Conservation (phyloP, 2,113 vertebrate genomes). For the Labrus mixtus region DNA sequence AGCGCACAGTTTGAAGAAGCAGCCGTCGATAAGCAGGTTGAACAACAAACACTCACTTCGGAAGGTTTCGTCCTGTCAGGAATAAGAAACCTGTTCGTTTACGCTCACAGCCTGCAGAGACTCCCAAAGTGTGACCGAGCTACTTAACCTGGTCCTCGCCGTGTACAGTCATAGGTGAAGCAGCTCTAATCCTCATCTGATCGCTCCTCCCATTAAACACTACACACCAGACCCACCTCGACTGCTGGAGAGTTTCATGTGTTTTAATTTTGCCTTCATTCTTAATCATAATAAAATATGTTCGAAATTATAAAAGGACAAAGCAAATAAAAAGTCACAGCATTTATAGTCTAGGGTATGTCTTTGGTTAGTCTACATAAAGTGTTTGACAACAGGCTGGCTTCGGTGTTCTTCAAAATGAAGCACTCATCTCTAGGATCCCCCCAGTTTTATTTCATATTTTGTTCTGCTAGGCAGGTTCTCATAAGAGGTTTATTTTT, state of each 20-base stretch:
- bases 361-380: no score
- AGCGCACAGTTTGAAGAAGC: constrained; percentile 32
- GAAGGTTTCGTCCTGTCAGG: not conserved
- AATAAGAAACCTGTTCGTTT: not conserved
- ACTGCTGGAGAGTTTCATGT: not conserved
- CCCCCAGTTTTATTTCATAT: no score
- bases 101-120: not conserved
- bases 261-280: no score
- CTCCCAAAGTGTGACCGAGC: not conserved
- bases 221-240: constrained; percentile 17
- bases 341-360: no score
- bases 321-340: no score
- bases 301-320: not conserved
- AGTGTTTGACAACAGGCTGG: no score
- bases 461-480: no score
- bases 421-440: no score
- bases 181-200: constrained; percentile 13
- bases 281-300: not conserved
- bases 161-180: constrained; percentile 42
- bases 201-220: constrained; percentile 60
- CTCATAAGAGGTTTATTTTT: not conserved
- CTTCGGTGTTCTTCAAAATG: no score
- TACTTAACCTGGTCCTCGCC: constrained; percentile 44
- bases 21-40: constrained; percentile 29
- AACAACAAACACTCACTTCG: not conserved